Evolutionary conservation across 2,888 invertebrate genomes (phyloP).

Genomic region (Beris chalybata): DNA sequence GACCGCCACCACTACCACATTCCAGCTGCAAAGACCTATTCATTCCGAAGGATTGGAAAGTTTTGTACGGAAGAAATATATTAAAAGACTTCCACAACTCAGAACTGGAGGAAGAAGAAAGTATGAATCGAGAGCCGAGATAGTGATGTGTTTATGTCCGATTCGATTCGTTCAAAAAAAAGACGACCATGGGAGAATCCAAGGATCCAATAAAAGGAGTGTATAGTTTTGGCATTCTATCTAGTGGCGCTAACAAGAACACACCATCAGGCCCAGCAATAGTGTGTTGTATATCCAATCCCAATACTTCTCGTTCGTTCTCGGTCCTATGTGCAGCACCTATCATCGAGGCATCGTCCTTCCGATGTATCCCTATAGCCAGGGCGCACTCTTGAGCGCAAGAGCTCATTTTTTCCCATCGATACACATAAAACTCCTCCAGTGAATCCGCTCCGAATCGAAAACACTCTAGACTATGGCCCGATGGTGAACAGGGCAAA

Average conservation of each 20-base stretch:
- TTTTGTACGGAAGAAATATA: background rate
- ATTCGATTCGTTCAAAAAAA: slow-evolving; percentile 19
- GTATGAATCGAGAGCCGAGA: background rate
- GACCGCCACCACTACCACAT: too few species aligned
- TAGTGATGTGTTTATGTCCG: slow-evolving; percentile 1
- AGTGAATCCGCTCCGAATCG: background rate
- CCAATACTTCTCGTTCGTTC: too few species aligned
- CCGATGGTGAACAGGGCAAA: too few species aligned
- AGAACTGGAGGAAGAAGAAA: background rate
- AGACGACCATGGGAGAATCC: background rate
- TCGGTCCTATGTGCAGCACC: too few species aligned
- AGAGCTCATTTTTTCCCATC: slow-evolving; percentile 28
- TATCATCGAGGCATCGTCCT: too few species aligned
- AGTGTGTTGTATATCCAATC: too few species aligned
- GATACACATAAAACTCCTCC: slow-evolving; percentile 31
- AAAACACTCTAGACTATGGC: too few species aligned
- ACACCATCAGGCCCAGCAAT: too few species aligned
- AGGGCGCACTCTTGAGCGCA: slow-evolving; percentile 29
- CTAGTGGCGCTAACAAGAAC: too few species aligned
- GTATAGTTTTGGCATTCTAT: too few species aligned
- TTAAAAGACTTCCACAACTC: background rate
- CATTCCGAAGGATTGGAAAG: too few species aligned
- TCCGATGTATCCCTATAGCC: background rate
- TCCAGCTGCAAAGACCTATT: too few species aligned
- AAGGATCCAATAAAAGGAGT: slow-evolving; percentile 29